Base-by-base conservation (phyloP, 35 echinoderm and acorn worm species). In the Holothuria glaberrima region DNA sequence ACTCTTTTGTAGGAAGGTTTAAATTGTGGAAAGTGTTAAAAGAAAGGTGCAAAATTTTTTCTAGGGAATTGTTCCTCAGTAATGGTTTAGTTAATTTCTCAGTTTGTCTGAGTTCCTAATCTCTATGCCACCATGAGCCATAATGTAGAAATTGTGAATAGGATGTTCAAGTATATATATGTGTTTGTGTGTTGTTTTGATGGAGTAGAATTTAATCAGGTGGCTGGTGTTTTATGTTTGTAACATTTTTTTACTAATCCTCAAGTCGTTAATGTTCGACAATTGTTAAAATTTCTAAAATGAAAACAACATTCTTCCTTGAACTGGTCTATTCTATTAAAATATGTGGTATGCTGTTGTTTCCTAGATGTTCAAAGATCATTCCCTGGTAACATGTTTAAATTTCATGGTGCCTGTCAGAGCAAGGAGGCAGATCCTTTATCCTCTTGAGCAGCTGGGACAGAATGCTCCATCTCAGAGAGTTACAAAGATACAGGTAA, bases 331-430 rank as follows among this genome's bases (percentile, higher is more conserved):
- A 16, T 24, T 7, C 18, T 65, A 24, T 28, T 20, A 12, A 28
- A 24, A 65, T 18, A 6, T 65, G 36, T 41, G 36, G 36, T 41
- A 41, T 41, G 2, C 36, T 41, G 2, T 7, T 41, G 36, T 41
- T 65, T 27, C n/a, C 85, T 66, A 95, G 93, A 61, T 80, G 30
- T 41, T 73, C 26, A 70, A 48, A 21, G 74, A 65, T n/a, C 97
- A 99, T 87, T 99, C 97, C 2, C 63, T 95, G 75, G 91, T 93
- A 16, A 95, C 97, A 18, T 91, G 87, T 59, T 82, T 99, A 27
- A 99, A 99, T 62, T 93, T 90, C 90, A 99, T 99, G 97, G 97
- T 99, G 0, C 97, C 97, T 35, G 94, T 99, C 21, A 86, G 97
- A 90, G 92, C 93, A 5, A 83, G 97, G 25, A 86, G 97, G 9